Evolutionary conservation across 2,113 vertebrate genomes (phyloP), one percentile per base, ranked within the genome.

Genomic region (Canis aureus): DNA sequence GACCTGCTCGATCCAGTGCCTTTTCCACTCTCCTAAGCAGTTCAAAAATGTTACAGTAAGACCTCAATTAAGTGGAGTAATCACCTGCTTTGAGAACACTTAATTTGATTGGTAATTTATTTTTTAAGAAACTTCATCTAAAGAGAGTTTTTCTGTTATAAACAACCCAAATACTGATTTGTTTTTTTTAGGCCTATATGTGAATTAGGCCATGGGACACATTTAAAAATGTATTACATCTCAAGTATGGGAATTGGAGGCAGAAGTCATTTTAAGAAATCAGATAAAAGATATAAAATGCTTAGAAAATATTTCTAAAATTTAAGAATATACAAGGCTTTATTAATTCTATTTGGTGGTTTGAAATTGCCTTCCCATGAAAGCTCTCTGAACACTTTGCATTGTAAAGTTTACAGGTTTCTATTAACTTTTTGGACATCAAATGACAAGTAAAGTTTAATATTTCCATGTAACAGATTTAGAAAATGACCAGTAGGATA

Each of bases 271-370:
- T 29, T 57, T 64, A 53, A 5, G 76, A 82, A 89, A 55, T 67
- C 12, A 43, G 55, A 66, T 96, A 67, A 86, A 97, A 97, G 23
- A 91, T 79, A 91, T 1, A 6, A 95, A 85, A 87, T 92, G 38
- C 55, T 96, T 96, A 32, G n/a, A 90, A 96, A 95, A 76, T 23
- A 51, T 93, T 91, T 97, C 62, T 96, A 55, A 96, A 91, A 93
- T 43, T 51, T 80, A 82, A 89, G 81, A 73, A 38, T 92, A 51
- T 51, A 35, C 7, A 64, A 60, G 57, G 5, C 22, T 89, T 91
- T 92, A 66, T 64, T 64, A 17, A 86, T 94, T 97, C 25, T 97
- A 2, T 73, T 74, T 74, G 27, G 22, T 60, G 5, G 93, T 94
- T 95, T 96, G 71, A 94, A 93, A 74, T 76, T 94, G 27, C 22